phyloP scores from a whole-genome alignment of 2,888 invertebrate genomes.

The Drosophila acutilabella region DNA sequence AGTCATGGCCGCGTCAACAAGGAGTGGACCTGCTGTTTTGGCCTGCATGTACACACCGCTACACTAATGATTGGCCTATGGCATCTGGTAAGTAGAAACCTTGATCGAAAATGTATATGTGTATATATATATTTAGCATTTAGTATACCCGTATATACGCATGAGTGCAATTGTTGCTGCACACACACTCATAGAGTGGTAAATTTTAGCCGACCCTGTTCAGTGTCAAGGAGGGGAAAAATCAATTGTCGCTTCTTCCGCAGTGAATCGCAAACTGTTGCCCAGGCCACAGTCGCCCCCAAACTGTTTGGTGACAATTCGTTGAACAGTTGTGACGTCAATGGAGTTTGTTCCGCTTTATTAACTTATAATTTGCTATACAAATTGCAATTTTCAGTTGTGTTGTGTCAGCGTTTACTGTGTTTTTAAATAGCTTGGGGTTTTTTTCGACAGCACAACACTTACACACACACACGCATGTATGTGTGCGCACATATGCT shows the following conservation, averaged over 20 bases:
- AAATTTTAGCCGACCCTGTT: conserved; percentile 63
- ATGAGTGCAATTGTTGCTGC: conserved; percentile 30
- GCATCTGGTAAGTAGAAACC: conserved; percentile 90
- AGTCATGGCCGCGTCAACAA: conserved; percentile 85
- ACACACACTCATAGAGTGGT: conserved; percentile 4
- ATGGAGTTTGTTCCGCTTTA: not conserved
- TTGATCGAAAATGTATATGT: conserved; percentile 3
- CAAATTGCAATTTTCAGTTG: conserved; percentile 7
- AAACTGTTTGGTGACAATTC: conserved; percentile 4
- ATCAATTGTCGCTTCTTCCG: conserved; percentile 58
- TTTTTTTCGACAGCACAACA: not conserved
- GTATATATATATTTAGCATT: not conserved
- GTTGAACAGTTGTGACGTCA: conserved; percentile 33
- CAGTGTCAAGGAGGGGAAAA: conserved; percentile 73
- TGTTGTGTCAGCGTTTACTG: conserved; percentile 4
- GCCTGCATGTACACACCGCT: conserved; percentile 93
- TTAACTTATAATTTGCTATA: conserved; percentile 2
- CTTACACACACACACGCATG: not conserved
- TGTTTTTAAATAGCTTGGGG: not conserved
- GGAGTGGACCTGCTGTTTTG: conserved; percentile 93
- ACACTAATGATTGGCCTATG: conserved; percentile 93
- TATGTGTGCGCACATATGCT: not conserved
- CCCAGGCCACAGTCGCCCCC: conserved; percentile 25
- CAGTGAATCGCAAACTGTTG: conserved; percentile 51
- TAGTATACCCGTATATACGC: conserved; percentile 12